Conservation (phyloP, 2,888 invertebrate species). For the Buathra laborator region DNA sequence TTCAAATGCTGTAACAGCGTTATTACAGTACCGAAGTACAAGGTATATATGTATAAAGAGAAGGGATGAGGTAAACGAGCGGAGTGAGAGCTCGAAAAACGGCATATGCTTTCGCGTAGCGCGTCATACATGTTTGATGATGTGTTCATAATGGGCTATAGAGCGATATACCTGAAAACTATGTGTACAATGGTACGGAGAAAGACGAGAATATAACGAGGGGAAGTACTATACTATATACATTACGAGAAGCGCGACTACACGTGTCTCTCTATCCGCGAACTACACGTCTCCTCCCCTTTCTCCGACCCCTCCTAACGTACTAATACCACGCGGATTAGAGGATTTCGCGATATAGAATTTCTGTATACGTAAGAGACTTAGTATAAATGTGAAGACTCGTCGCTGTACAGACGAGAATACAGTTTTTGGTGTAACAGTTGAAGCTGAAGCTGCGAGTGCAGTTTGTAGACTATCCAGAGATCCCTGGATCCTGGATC, state of each 20-base stretch:
- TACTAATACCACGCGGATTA: conserved; percentile 35
- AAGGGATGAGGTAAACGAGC: conserved; percentile 22
- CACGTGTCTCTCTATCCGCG: conserved; percentile 2
- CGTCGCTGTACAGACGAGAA: no score
- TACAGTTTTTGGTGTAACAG: conserved; percentile 35
- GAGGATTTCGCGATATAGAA: conserved; percentile 9
- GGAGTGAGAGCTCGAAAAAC: conserved; percentile 29
- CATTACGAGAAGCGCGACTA: not conserved
- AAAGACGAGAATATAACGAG: not conserved
- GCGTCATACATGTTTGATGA: conserved; percentile 34
- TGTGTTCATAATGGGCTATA: conserved; percentile 18
- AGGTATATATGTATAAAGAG: conserved; percentile 1
- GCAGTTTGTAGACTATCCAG: conserved; percentile 21
- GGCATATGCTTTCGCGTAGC: conserved; percentile 9
- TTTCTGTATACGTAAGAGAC: not conserved
- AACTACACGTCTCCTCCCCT: not conserved
- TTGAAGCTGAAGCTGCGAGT: conserved; percentile 14
- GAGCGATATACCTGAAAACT: not conserved
- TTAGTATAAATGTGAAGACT: not conserved
- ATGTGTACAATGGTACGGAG: not conserved
- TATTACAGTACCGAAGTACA: conserved; percentile 40
- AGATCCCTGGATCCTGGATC: no score
- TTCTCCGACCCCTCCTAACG: not conserved
- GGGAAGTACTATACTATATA: not conserved
- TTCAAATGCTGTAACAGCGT: conserved; percentile 43